These are phyloP conservation scores for Drosophila pectinifera DNA, from an alignment of 1,140 invertebrate species.

Conservation along the genomic window DNA sequence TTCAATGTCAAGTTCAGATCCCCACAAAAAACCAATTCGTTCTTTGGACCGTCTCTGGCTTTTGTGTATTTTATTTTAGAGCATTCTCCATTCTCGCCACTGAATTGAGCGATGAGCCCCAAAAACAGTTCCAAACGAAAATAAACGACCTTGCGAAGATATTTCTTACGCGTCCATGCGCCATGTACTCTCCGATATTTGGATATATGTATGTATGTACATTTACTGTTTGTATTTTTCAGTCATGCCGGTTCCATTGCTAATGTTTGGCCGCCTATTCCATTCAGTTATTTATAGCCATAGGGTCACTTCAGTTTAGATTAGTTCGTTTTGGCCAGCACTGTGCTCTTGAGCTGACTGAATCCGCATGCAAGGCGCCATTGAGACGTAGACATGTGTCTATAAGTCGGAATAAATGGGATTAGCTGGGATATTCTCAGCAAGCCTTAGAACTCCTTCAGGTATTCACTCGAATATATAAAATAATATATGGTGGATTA, in stretches of 20 bases:
- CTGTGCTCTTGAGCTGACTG: constrained; percentile 64
- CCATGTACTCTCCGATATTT: constrained; percentile 37
- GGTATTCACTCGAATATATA: too few relatives aligned
- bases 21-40: constrained; percentile 34
- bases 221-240: constrained; percentile 44
- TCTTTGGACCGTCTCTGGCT: constrained; percentile 31
- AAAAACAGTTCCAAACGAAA: constrained; percentile 51
- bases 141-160: constrained; percentile 75
- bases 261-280: constrained; percentile 58
- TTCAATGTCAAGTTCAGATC: constrained; percentile 80
- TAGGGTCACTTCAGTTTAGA: constrained; percentile 51
- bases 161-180: constrained; percentile 38
- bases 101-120: constrained; percentile 12
- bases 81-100: constrained; percentile 4
- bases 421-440: neutral
- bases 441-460: neutral
- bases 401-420: neutral
- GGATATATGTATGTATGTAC: constrained; percentile 1
- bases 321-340: constrained; percentile 39
- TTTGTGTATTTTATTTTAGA: neutral
- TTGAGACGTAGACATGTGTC: constrained; percentile 37
- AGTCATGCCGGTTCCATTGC: constrained; percentile 60
- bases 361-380: constrained; percentile 65
- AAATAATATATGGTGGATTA: neutral
- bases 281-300: constrained; percentile 63